A percentile compares a stretch with the other conserved stretches of the same genome.
Conservation (phyloP, 2,888 invertebrate species). For the Syrista parreyssii region DNA sequence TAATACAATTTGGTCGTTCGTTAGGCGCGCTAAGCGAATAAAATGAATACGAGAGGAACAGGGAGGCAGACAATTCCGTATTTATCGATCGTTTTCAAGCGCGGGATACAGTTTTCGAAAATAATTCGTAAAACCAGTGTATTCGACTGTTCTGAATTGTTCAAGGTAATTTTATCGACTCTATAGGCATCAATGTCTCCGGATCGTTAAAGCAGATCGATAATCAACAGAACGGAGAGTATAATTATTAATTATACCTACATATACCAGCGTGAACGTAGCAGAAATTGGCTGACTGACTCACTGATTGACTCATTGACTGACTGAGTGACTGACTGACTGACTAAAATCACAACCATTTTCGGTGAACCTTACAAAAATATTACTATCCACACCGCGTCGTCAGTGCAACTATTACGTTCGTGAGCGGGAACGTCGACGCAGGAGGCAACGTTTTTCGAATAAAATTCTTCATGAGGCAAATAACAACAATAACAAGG, state of each 20-base stretch:
- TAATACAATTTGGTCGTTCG: background rate
- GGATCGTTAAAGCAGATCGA: constrained; percentile 7
- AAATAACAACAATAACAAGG: background rate
- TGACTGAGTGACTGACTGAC: constrained; percentile 1
- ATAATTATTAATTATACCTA: constrained; percentile 11
- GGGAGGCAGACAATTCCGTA: background rate
- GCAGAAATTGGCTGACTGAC: constrained; percentile 17
- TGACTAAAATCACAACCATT: constrained; percentile 39
- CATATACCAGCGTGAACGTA: constrained; percentile 20
- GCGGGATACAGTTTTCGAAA: background rate
- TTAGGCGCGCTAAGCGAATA: background rate
- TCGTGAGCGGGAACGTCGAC: background rate
- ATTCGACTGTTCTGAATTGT: background rate
- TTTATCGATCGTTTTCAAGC: background rate
- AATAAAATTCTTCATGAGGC: background rate
- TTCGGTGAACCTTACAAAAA: constrained; percentile 30
- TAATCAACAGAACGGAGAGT: constrained; percentile 12
- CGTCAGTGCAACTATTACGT: background rate
- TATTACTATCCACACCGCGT: background rate
- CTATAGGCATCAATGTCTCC: constrained; percentile 11
- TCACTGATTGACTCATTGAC: background rate
- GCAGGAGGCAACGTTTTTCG: background rate
- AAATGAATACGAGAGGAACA: background rate
- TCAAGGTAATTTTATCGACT: constrained; percentile 16
- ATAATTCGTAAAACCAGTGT: background rate